phyloP scores from a whole-genome alignment of 2,888 invertebrate genomes.

The Acanthococcus lagerstroemiae region DNA sequence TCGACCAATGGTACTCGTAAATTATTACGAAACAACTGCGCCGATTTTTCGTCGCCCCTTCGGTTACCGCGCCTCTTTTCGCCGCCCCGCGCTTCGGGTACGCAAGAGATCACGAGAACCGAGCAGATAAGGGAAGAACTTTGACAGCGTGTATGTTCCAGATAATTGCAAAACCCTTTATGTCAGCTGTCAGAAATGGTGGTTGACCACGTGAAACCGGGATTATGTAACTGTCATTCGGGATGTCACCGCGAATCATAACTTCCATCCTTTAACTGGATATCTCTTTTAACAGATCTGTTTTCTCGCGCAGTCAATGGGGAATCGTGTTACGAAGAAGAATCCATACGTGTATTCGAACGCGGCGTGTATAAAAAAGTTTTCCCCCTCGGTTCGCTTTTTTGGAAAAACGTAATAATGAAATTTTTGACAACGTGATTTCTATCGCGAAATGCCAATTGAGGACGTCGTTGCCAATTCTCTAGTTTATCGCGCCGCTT shows the following conservation, averaged over 20 bases:
- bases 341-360: background rate
- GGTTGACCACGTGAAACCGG: slow-evolving; percentile 18
- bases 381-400: too few species aligned
- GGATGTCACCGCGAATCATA: slow-evolving; percentile 22
- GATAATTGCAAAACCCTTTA: background rate
- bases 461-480: background rate
- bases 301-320: background rate
- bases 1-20: too few species aligned
- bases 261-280: slow-evolving; percentile 17
- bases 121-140: too few species aligned
- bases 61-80: too few species aligned
- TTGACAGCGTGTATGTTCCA: background rate
- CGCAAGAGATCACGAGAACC: too few species aligned
- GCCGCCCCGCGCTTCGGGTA: too few species aligned
- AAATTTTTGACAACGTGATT: background rate
- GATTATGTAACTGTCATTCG: slow-evolving; percentile 23
- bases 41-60: too few species aligned
- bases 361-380: too few species aligned
- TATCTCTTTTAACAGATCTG: slow-evolving; percentile 20
- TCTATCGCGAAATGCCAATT: background rate
- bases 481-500: background rate
- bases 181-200: slow-evolving; percentile 2
- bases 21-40: too few species aligned
- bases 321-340: too few species aligned
- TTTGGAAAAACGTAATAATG: too few species aligned